Conservation (phyloP, 2,888 invertebrate species). For the Drosophila nr. fundita region DNA sequence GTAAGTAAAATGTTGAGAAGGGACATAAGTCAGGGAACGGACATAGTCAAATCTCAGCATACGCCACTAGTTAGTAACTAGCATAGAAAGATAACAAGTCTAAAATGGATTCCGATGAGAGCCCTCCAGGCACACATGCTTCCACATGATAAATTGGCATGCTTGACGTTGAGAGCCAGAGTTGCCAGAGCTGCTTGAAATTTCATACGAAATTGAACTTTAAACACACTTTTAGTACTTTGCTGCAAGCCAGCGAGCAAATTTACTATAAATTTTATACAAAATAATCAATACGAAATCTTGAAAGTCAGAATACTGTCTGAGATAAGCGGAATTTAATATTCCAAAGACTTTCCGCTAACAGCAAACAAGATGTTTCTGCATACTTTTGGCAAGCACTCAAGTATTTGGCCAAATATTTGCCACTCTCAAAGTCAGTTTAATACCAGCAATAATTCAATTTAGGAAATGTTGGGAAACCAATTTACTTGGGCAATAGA, state of each 20-base stretch:
- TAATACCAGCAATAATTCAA: slow-evolving; percentile 6
- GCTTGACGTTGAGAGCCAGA: not conserved
- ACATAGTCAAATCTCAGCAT: not conserved
- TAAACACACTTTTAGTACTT: not conserved
- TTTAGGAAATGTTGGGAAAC: not conserved
- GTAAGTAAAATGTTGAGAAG: not conserved
- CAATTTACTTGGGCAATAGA: not conserved
- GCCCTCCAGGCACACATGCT: not conserved
- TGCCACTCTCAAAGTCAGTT: slow-evolving; percentile 6
- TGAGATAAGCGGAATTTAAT: not conserved
- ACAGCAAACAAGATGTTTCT: slow-evolving; percentile 9
- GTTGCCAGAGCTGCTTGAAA: not conserved
- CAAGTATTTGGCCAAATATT: slow-evolving; percentile 30
- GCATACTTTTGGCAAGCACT: slow-evolving; percentile 10
- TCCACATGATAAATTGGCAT: not conserved
- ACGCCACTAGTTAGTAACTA: not conserved
- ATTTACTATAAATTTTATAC: not conserved
- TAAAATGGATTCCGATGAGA: not conserved
- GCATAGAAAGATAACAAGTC: not conserved
- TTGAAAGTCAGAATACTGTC: not conserved
- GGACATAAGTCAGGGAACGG: not conserved
- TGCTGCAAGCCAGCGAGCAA: not conserved
- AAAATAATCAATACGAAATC: not conserved
- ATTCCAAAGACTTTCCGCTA: slow-evolving; percentile 2
- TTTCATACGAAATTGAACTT: not conserved